Base-by-base conservation (phyloP, 1,140 invertebrate genomes). In the Conus betulinus region DNA sequence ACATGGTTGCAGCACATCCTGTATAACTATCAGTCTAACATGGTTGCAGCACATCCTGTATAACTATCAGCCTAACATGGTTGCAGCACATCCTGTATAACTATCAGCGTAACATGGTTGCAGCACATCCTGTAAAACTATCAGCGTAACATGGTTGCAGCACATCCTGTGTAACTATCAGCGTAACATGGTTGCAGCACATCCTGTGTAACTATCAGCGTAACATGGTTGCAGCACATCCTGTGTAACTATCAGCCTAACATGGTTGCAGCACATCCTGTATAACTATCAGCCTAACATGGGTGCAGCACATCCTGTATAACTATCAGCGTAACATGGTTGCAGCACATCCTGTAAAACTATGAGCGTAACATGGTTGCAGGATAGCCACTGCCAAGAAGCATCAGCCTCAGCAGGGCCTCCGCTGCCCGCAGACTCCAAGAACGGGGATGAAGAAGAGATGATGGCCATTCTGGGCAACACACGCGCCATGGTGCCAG, bases 351-450 rank as follows among this genome's bases (percentile, higher is more conserved):
- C 39, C 39, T 39, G 39, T 39, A 39, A 39, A 39, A 39, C 39
- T 39, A 39, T 39, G 0, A 39, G 39, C 39, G 1, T 8, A 13
- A 13, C 67, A 71, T 71, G 67, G 67, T 71, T 95, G 55, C 94
- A 99, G 98, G 94, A 96, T 99, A 95, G 98, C 98, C 74, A 98
- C 98, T 94, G 98, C 99, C 98, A 99, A 96, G 98, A 99, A 95
- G 98, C 99, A 95, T 97, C 98, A 10, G 91, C 92, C 79, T 91
- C 93, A 15, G 91, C 94, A 53, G 89, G 93, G 27, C 93, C 95
- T 53, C 87, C 90, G 82, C 85, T 91, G 78, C 90, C 93, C n/a
- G 89, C 91, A 91, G 63, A 85, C 71, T 78, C 87, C 88, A 57
- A 92, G 85, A 67, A 91, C 85, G 51, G 88, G 89, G 27, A 84